Evolutionary conservation across 2,797 vertebrate genomes (phyloP), one percentile per base, ranked within the genome.

Genomic region (Iguana delicatissima): DNA sequence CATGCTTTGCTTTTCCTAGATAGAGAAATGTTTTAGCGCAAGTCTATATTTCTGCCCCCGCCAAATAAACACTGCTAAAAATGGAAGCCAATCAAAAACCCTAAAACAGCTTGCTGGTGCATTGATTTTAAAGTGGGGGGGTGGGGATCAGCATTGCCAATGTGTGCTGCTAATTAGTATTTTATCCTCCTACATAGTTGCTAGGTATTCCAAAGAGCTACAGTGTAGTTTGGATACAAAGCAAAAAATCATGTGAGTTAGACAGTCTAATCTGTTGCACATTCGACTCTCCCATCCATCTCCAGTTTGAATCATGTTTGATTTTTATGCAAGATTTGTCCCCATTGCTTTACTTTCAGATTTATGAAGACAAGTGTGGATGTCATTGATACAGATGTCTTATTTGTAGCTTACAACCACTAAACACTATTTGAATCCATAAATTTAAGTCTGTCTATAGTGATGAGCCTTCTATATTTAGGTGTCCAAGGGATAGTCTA

Each of bases 121-220:
- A 20, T 84, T 93, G 85, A 50, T 89, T 91, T 93, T 91, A 79
- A 89, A 83, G 69, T 14, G 46, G 32, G 72, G 72, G 12, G 32
- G 22, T 0, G 84, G 18, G 42, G 12, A 62, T 72, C 18, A 80
- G 85, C 80, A 89, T 77, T 87, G 80, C 73, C 73, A 94, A 89
- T 38, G 42, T 90, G 95, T n/a, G 77, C 84, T 80, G 86, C 29
- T 86, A 69, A 91, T 95, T 95, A 96, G 92, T 94, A 50, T 85
- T 88, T 94, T 92, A 95, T 93, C 89, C 93, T 93, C 89, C 89
- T 92, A 62, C 92, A 95, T 91, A 94, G 89, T 89, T 96, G 74
- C 92, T 91, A 93, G 90, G 55, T 94, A 92, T 95, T 96, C 95
- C 91, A 90, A 92, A 95, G 92, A 95, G 93, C 92, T 95, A 93